Percentiles rank a stretch among this genome's conserved stretches.
These are phyloP conservation scores for Andrena chrysosceles DNA, from an alignment of 2,888 invertebrate species.

Conservation along the genomic window DNA sequence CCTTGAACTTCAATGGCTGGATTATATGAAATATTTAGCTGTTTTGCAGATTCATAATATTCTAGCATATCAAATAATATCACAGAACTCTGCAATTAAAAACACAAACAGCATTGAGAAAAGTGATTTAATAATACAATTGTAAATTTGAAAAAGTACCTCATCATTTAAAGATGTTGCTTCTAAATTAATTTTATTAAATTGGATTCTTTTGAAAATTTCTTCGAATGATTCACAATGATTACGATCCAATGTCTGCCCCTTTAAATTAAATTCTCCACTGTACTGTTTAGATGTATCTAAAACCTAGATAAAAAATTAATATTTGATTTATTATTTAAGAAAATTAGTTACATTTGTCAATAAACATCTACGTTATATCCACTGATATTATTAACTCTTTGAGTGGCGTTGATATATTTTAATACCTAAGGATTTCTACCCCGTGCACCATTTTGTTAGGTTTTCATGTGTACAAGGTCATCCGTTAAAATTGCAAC, in stretches of 20 bases:
- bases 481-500: no score
- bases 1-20: conserved; percentile 91
- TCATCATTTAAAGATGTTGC: conserved; percentile 90
- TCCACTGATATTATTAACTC: no score
- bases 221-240: conserved; percentile 94
- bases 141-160: conserved; percentile 85
- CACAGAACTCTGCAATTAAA: conserved; percentile 86
- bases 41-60: conserved; percentile 93
- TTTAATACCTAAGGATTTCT: no score
- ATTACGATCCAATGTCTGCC: conserved; percentile 88
- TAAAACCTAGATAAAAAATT: conserved; percentile 79
- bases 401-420: no score
- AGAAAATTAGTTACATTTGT: not conserved
- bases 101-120: conserved; percentile 17
- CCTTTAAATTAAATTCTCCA: conserved; percentile 87
- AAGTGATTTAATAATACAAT: not conserved
- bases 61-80: conserved; percentile 96
- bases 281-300: conserved; percentile 86
- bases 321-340: not conserved
- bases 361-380: not conserved
- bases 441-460: no score
- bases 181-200: conserved; percentile 89
- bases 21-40: conserved; percentile 92
- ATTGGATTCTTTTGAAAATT: conserved; percentile 92
- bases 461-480: no score